A percentile compares a stretch with the other conserved stretches of the same genome.
phyloP scores from a whole-genome alignment of 2,797 vertebrate genomes.

The Danio albolineatus region DNA sequence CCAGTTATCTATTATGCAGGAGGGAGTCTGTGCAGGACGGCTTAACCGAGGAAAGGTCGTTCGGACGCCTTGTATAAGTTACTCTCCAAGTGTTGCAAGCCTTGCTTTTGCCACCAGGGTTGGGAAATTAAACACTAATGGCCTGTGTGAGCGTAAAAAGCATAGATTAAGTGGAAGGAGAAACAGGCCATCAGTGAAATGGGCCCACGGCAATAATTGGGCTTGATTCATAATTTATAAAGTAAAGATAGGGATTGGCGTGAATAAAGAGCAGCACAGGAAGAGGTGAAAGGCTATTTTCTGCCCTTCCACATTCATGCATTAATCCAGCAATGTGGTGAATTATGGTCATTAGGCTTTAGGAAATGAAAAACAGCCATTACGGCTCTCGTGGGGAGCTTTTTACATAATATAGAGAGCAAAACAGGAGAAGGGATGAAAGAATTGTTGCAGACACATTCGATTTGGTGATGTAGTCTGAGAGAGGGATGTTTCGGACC shows the following conservation, averaged over 20 bases:
- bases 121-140: conserved; percentile 67
- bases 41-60: conserved; percentile 76
- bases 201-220: conserved; percentile 56
- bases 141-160: conserved; percentile 52
- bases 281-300: conserved; percentile 39
- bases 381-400: conserved; percentile 8
- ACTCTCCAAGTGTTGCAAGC: conserved; percentile 45
- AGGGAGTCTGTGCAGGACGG: conserved; percentile 64
- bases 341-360: conserved; percentile 49
- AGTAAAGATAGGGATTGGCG: conserved; percentile 50
- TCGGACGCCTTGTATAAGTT: conserved; percentile 61
- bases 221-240: conserved; percentile 75
- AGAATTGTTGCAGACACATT: conserved; percentile 41
- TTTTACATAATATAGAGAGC: conserved; percentile 28
- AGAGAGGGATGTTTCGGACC: conserved; percentile 58
- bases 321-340: conserved; percentile 27
- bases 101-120: conserved; percentile 58
- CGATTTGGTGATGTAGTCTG: conserved; percentile 32
- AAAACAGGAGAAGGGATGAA: conserved; percentile 34
- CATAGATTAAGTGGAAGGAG: conserved; percentile 53
- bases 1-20: conserved; percentile 81
- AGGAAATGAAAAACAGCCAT: conserved; percentile 46
- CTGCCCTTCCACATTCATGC: conserved; percentile 21
- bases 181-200: conserved; percentile 53
- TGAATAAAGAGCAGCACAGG: conserved; percentile 35